Conservation (phyloP, 2,797 vertebrate genomes). For the Onychomys leucogaster region DNA sequence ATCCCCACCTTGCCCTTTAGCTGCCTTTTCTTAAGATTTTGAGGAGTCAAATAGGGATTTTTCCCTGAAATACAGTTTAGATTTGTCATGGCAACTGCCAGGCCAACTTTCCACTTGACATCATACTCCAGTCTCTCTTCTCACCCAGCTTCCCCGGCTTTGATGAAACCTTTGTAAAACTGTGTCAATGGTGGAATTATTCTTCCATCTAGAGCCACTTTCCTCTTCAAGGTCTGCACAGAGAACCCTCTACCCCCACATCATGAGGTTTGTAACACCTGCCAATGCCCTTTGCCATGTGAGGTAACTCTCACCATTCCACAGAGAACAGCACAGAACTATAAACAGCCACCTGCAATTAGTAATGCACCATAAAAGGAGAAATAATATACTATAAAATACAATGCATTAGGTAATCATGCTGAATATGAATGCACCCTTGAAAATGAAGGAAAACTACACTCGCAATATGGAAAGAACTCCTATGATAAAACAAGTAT, state of each 20-base stretch:
- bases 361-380: not conserved
- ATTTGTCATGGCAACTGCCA: not conserved
- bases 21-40: not conserved
- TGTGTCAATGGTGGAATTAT: not conserved
- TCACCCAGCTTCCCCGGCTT: not conserved
- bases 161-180: not conserved
- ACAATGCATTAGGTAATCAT: not conserved
- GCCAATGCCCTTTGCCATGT: not conserved
- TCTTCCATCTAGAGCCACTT: not conserved
- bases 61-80: not conserved
- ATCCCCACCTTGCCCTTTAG: not conserved
- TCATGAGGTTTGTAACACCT: not conserved
- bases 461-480: not conserved
- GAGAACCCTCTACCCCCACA: not conserved
- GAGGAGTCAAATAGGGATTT: not conserved
- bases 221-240: not conserved
- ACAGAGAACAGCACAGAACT: not conserved
- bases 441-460: conserved; percentile 15
- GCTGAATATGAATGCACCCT: not conserved
- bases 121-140: not conserved
- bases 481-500: not conserved
- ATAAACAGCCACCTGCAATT: not conserved
- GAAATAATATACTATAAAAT: not conserved
- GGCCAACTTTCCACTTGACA: not conserved
- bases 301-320: not conserved